Evolutionary conservation across 2,113 vertebrate genomes (phyloP), one percentile per base, ranked within the genome.

Genomic region (Oreotrochilus melanogaster): DNA sequence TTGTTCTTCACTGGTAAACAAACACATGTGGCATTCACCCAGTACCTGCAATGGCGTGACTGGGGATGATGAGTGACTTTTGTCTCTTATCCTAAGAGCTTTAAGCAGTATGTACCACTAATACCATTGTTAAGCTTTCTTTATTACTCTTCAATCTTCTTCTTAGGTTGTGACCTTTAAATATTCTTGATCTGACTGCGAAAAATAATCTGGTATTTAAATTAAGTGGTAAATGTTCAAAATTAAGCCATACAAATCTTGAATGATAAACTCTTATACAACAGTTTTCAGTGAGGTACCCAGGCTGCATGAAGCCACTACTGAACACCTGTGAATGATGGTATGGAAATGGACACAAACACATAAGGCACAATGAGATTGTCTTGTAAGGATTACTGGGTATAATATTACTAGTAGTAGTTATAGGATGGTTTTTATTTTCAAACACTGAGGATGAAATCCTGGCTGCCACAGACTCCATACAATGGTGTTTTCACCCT

Each of bases 141-240:
- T 37, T 86, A 10, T 58, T 47, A 66, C 42, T 92, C 58, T 89
- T 92, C 54, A 88, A 48, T 79, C 65, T 28, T 92, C 57, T 70
- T 88, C 74, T 91, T 76, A 87, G 27, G 30, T 43, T 89, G 57
- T 72, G 62, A 81, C 31, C 37, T 39, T 74, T 74, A 73, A 86
- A 72, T 84, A 86, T 84, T 81, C 95, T 88, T 83, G 37, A 80
- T 84, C 22, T 86, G 86, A 53, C 13, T 86, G 45, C n/a, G 53
- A 74, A 95, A 86, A 90, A 25, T 90, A 66, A 86, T 92, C 56
- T 73, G 35, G 13, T 72, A 60, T 72, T 94, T 93, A 81, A 94
- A 54, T 50, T 57, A 61, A 88, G 33, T 75, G 28, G 42, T 18
- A 86, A 86, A 47, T 72, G 37, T 89, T 89, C 53, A 83, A 71